Conservation (phyloP, 2,113 vertebrate species). For the Catharus fuscescens region DNA sequence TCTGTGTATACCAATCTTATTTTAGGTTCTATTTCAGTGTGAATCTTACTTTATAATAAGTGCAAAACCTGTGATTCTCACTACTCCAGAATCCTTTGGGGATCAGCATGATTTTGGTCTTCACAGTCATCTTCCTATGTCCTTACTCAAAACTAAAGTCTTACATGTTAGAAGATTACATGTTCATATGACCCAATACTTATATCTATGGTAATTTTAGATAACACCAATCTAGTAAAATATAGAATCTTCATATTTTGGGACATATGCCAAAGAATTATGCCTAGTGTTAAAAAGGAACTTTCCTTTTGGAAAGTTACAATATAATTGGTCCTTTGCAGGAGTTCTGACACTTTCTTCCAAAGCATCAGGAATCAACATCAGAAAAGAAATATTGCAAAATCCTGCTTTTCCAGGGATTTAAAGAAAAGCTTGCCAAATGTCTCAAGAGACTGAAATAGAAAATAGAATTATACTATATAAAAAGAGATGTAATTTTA, state of each 20-base stretch:
- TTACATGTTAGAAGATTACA: not conserved
- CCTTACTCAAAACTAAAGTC: not conserved
- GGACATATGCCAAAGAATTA: not conserved
- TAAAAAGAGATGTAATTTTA: not conserved
- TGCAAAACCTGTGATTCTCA: not conserved
- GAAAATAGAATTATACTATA: not conserved
- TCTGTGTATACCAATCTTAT: not conserved
- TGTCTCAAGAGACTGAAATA: conserved; percentile 5
- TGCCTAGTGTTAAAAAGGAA: not conserved
- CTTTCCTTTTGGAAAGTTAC: not conserved
- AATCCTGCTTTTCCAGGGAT: conserved; percentile 1
- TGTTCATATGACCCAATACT: not conserved
- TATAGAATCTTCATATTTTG: not conserved
- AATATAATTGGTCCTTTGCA: not conserved
- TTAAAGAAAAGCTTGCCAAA: conserved; percentile 10
- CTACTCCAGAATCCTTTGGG: not conserved
- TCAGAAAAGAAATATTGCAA: conserved; percentile 4
- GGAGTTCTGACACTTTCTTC: not conserved
- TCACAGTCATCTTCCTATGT: not conserved
- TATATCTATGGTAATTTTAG: not conserved
- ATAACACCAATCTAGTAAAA: not conserved
- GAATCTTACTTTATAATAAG: not conserved
- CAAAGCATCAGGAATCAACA: not conserved
- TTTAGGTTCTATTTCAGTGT: not conserved
- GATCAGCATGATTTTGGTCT: not conserved